These are phyloP conservation scores for Romanomermis culicivorax DNA, from an alignment of 2,888 invertebrate genomes.

Conservation along the genomic window DNA sequence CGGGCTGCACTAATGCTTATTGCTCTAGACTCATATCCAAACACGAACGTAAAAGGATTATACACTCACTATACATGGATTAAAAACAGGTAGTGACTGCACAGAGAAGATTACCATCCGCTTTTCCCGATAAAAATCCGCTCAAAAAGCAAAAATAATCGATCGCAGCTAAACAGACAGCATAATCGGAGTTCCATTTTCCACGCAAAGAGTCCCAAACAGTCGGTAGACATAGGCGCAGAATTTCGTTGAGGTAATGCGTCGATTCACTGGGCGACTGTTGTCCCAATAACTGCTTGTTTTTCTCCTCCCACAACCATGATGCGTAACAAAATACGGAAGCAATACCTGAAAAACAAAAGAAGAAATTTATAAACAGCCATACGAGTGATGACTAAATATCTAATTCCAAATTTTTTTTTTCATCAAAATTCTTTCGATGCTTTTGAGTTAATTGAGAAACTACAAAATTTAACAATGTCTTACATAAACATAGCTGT, in stretches of 20 bases:
- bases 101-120: too few species aligned
- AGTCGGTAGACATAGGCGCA: neutral
- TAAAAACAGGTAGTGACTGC: too few species aligned
- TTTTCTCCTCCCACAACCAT: slow-evolving; percentile 16
- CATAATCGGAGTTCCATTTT: slow-evolving; percentile 3
- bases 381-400: neutral
- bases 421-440: too few species aligned
- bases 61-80: too few species aligned
- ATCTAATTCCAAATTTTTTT: too few species aligned
- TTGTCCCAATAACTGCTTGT: neutral
- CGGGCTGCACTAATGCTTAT: too few species aligned
- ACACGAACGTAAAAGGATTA: too few species aligned
- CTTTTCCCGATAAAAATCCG: slow-evolving; percentile 5
- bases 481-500: slow-evolving; percentile 51
- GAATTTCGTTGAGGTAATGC: neutral
- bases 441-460: too few species aligned
- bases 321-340: slow-evolving; percentile 19
- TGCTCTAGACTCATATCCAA: too few species aligned
- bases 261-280: neutral
- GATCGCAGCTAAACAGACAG: neutral
- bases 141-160: slow-evolving; percentile 5
- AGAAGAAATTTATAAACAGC: neutral
- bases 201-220: neutral
- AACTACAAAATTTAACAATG: too few species aligned
- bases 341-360: slow-evolving; percentile 14